These are phyloP conservation scores for Bubo blakistoni DNA, from an alignment of 2,113 vertebrate genomes.

Conservation along the genomic window DNA sequence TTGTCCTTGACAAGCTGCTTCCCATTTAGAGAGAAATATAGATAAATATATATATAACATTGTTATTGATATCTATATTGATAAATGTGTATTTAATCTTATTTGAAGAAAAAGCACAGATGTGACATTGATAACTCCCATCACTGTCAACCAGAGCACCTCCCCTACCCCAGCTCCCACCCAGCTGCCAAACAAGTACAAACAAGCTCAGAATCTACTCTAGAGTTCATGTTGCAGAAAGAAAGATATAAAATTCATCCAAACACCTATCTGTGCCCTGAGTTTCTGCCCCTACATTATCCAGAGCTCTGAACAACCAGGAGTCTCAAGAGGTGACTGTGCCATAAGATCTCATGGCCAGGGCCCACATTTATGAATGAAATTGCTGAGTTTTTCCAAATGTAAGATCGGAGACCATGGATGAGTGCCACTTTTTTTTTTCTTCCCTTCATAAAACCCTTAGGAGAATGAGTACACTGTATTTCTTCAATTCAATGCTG, in stretches of 20 bases:
- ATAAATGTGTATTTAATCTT: not conserved
- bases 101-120: not conserved
- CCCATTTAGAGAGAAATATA: not conserved
- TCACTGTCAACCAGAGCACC: not conserved
- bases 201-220: not conserved
- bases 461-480: not conserved
- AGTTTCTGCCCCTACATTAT: not conserved
- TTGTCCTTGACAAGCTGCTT: not conserved
- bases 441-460: not conserved
- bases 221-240: not conserved
- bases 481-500: conserved; percentile 33
- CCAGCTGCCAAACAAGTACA: not conserved
- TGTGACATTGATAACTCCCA: not conserved
- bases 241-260: not conserved
- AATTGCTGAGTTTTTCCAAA: not conserved
- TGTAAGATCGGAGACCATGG: not conserved
- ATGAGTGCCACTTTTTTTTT: not conserved
- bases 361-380: conserved; percentile 21
- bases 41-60: too few species aligned
- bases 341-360: not conserved
- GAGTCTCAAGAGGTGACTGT: not conserved
- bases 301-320: not conserved
- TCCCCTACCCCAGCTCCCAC: not conserved
- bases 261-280: not conserved
- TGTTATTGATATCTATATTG: not conserved